Evolutionary conservation across 92 coral and sea anemone genomes (phyloP).

Genomic region (Epizoanthus ramosus): DNA sequence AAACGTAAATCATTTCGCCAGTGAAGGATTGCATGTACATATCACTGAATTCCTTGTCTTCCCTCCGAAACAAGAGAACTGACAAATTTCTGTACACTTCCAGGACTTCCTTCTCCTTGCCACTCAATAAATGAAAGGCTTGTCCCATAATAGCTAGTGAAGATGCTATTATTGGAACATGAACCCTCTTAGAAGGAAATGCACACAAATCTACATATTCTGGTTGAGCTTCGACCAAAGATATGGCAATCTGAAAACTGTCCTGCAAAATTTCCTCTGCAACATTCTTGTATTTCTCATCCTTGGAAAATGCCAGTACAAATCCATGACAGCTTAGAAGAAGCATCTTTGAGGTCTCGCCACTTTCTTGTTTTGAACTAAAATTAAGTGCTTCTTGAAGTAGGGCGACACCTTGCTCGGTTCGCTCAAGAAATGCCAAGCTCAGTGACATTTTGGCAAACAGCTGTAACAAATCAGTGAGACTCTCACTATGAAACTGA

Average conservation of each 20-base stretch:
- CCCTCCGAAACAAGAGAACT: background rate
- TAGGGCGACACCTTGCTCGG: too few relatives aligned
- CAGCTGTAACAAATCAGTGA: background rate
- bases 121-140: background rate
- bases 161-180: background rate
- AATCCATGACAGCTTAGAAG: slow-evolving; percentile 25
- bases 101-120: slow-evolving; percentile 7
- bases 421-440: background rate
- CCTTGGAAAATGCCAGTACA: background rate
- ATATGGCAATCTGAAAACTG: slow-evolving; percentile 4
- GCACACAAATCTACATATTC: background rate
- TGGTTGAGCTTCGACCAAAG: background rate
- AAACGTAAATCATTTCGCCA: background rate
- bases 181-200: too few relatives aligned
- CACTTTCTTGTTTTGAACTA: background rate
- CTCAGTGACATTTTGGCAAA: background rate
- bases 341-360: background rate
- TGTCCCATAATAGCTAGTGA: slow-evolving; percentile 12
- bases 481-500: background rate
- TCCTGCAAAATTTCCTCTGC: background rate
- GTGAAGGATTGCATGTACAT: background rate
- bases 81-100: background rate
- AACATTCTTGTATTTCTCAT: background rate
- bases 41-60: background rate
- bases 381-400: background rate